Base-by-base conservation (phyloP, 2,113 vertebrate species). In the Mesembrinibis cayennensis region DNA sequence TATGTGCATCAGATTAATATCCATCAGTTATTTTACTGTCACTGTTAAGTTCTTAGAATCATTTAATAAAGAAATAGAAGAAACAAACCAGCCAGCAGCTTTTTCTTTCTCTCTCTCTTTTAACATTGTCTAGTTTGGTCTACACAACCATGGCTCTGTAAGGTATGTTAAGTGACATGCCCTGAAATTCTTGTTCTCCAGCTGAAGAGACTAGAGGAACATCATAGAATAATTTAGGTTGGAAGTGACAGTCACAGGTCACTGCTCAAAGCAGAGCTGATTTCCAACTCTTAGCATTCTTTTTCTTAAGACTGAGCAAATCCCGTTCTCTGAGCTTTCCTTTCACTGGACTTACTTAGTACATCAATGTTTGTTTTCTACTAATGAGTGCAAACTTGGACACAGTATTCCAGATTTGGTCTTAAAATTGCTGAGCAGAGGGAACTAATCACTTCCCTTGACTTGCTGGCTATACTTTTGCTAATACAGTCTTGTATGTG, bases 191-290 rank as follows among this genome's bases (percentile, higher is more conserved):
- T 70, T 87, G 23, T 76, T 96, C 86, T 94, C 20, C 58, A 61
- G 9, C 58, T 91, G 67, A 83, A 91, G 58, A 91, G 73, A 62
- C 63, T 70, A 56, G 52, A 72, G 50, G 34, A 96, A 45, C 30
- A 22, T 86, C 72, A 56, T 18, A 56, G n/a, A 70, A 63, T 69
- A 73, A 65, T 69, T 69, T 30, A 72, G 58, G 27, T 87, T 94
- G 72, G 34, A 91, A 97, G 63, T 94, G 93, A 91, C 84, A 91
- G 89, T 61, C 94, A 66, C 47, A 90, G 89, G 49, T 89, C 66
- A 26, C 17, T 36, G 32, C 79, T 92, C 16, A 82, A 76, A 69
- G 49, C 44, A 69, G 53, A 29, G 29, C 49, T 65, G 53, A 83
- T 89, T 86, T 96, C 40, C 21, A 71, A 13, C 18, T 88, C 53